These are phyloP conservation scores for Chaenocephalus aceratus DNA, from an alignment of 2,113 vertebrate species.

Conservation along the genomic window DNA sequence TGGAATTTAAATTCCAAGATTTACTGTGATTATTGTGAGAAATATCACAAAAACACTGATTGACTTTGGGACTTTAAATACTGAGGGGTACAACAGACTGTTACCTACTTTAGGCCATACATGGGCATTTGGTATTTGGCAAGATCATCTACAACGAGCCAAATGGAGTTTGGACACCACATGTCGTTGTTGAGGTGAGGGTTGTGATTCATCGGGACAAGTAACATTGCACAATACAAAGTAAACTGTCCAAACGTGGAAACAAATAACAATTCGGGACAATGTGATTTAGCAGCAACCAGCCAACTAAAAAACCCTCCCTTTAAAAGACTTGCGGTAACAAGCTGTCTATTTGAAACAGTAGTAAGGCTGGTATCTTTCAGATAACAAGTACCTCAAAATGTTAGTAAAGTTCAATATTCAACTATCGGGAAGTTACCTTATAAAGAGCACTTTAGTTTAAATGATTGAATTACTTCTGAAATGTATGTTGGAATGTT, in stretches of 20 bases:
- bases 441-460: background rate
- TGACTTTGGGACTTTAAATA: background rate
- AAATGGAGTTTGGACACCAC: slow-evolving; percentile 49
- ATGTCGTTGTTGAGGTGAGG: background rate
- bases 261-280: slow-evolving; percentile 16
- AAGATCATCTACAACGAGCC: background rate
- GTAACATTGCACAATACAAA: slow-evolving; percentile 12
- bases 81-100: background rate
- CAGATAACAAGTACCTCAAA: no score
- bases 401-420: no score
- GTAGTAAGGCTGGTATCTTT: no score
- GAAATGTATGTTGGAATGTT: background rate
- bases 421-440: no score
- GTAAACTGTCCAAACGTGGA: slow-evolving; percentile 1
- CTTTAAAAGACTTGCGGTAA: no score
- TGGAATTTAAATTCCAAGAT: background rate
- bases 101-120: background rate
- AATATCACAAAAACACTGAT: background rate
- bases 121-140: background rate
- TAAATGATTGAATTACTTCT: background rate
- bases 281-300: no score
- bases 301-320: no score
- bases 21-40: background rate
- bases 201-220: slow-evolving; percentile 7
- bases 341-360: no score